Conservation (phyloP, 2,113 vertebrate species). For the Cyanistes caeruleus region DNA sequence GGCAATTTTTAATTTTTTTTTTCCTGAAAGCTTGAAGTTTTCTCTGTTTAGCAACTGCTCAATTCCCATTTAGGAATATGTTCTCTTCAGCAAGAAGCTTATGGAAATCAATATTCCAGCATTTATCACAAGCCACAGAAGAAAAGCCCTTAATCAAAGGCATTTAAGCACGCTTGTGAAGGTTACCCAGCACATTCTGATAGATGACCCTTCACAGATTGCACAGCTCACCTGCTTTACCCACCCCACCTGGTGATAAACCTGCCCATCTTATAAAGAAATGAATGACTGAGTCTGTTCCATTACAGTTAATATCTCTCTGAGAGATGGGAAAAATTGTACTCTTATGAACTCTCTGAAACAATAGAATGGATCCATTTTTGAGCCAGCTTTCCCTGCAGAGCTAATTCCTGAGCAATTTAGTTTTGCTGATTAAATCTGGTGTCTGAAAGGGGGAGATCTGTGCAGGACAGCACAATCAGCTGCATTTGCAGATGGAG, state of each 20-base stretch:
- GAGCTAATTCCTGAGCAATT: neutral
- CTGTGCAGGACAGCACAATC: neutral
- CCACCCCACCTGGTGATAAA: neutral
- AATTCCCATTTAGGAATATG: neutral
- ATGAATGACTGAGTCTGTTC: conserved; percentile 8
- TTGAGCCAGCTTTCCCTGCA: neutral
- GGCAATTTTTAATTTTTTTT: neutral
- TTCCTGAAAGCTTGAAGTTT: neutral
- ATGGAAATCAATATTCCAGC: neutral
- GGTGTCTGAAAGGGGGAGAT: neutral
- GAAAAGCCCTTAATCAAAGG: conserved; percentile 7
- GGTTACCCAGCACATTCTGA: neutral
- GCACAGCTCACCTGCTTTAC: neutral
- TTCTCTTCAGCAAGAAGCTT: neutral
- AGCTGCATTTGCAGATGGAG: neutral
- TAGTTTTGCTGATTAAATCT: neutral
- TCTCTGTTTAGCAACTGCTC: neutral
- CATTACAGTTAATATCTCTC: neutral
- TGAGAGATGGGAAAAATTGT: neutral
- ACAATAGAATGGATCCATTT: neutral
- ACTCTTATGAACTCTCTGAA: neutral
- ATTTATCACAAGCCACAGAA: neutral
- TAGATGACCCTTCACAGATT: neutral
- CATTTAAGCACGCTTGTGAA: neutral
- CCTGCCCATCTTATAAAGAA: neutral